Conservation (phyloP, 2,113 vertebrate genomes). For the Mesoclemmys tuberculata region DNA sequence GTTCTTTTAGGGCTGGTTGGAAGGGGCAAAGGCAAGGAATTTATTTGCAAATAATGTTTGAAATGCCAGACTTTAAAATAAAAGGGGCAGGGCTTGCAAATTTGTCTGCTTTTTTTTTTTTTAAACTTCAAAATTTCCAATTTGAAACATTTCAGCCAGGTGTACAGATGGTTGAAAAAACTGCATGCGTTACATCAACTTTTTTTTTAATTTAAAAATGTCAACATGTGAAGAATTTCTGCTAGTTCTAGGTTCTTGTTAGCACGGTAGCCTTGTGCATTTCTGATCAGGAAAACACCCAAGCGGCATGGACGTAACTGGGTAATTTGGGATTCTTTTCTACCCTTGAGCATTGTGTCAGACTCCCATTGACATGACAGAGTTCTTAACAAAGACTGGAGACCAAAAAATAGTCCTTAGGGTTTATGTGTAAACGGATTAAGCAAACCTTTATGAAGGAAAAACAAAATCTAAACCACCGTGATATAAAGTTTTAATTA, state of each 20-base stretch:
- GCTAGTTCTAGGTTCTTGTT: background rate
- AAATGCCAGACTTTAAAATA: background rate
- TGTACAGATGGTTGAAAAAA: background rate
- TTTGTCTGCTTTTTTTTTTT: background rate
- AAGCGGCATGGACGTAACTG: background rate
- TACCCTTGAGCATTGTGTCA: background rate
- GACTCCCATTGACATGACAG: background rate
- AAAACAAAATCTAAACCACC: slow-evolving; percentile 51
- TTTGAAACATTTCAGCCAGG: background rate
- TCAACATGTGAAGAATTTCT: background rate
- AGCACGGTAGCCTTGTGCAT: accelerated
- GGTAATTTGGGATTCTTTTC: background rate
- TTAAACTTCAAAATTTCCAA: background rate
- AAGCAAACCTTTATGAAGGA: slow-evolving; percentile 15
- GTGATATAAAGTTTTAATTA: slow-evolving; percentile 58
- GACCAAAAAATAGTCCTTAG: background rate
- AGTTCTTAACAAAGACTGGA: background rate
- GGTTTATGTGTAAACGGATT: background rate
- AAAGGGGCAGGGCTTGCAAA: background rate
- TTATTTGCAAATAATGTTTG: background rate
- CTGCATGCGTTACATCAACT: background rate
- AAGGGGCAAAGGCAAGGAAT: background rate
- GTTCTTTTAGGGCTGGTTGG: background rate
- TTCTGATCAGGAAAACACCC: background rate
- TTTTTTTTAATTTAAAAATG: background rate